Evolutionary conservation across 2,888 invertebrate species (phyloP).

Genomic region (Leucoptera coffeella): DNA sequence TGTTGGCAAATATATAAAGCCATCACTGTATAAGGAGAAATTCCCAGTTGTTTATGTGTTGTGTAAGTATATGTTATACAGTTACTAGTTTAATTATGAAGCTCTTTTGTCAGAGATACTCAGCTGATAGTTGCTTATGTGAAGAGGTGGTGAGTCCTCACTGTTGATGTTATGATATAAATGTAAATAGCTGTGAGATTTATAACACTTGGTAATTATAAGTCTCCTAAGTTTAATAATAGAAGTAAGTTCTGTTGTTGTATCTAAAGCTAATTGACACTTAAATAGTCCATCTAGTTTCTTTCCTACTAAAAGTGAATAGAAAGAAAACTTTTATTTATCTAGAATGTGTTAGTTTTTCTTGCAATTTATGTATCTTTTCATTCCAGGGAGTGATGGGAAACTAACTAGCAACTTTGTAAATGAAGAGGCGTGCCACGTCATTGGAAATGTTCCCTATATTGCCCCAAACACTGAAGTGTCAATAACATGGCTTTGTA

Average conservation of each 20-base stretch:
- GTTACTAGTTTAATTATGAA: too few species aligned
- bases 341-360: too few species aligned
- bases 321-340: background rate
- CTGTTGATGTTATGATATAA: too few species aligned
- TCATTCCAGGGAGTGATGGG: slow-evolving; percentile 61
- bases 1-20: slow-evolving; percentile 26
- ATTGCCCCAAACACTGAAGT: slow-evolving; percentile 53
- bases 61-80: slow-evolving; percentile 46
- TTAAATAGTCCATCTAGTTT: background rate
- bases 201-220: too few species aligned
- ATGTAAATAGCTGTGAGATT: too few species aligned
- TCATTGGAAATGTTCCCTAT: slow-evolving; percentile 38
- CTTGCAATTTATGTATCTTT: slow-evolving; percentile 1
- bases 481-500: slow-evolving; percentile 56
- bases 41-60: slow-evolving; percentile 29
- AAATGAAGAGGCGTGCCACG: slow-evolving; percentile 21
- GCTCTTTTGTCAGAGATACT: too few species aligned
- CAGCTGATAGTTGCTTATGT: too few species aligned
- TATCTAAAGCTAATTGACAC: too few species aligned
- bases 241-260: too few species aligned
- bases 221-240: too few species aligned
- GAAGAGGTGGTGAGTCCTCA: too few species aligned
- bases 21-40: slow-evolving; percentile 13
- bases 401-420: slow-evolving; percentile 53
- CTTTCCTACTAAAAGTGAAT: background rate